phyloP scores from a whole-genome alignment of 2,888 invertebrate genomes.

The Philaethria dido region DNA sequence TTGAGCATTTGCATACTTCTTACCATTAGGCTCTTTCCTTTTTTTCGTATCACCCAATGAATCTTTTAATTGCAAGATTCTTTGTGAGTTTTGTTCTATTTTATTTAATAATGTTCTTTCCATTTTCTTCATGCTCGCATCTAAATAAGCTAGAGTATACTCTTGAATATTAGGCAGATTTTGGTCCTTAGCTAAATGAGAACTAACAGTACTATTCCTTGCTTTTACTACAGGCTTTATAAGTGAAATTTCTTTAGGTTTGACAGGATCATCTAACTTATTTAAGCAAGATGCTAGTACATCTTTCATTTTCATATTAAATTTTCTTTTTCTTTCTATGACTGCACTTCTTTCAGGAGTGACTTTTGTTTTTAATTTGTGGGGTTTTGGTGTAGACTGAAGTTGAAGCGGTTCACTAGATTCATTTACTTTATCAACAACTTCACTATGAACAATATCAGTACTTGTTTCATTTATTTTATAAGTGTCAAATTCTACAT shows the following conservation, averaged over 20 bases:
- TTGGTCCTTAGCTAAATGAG: conserved; percentile 46
- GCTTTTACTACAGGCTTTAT: conserved; percentile 22
- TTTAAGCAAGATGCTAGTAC: conserved; percentile 67
- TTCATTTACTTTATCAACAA: conserved; percentile 10
- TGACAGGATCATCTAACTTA: conserved; percentile 47
- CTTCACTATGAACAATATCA: conserved; percentile 12
- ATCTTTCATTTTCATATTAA: conserved; percentile 73
- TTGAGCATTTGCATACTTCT: conserved; percentile 55
- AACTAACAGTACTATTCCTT: conserved; percentile 21
- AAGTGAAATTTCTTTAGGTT: conserved; percentile 23
- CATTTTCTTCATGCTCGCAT: conserved; percentile 67
- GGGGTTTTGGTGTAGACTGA: conserved; percentile 31
- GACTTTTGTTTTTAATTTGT: conserved; percentile 54
- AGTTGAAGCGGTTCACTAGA: neutral
- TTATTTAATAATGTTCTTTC: conserved; percentile 63
- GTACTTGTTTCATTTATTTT: conserved; percentile 12
- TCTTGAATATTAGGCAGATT: conserved; percentile 51
- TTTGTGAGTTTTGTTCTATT: conserved; percentile 70
- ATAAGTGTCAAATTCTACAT: conserved; percentile 28
- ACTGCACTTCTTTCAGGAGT: conserved; percentile 66
- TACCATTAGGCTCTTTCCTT: conserved; percentile 33
- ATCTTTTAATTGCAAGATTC: conserved; percentile 62
- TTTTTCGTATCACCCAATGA: conserved; percentile 44
- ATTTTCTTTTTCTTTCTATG: conserved; percentile 71
- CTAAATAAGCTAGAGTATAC: conserved; percentile 61